Percentiles rank a stretch among this genome's conserved stretches.
Conservation (phyloP, 2,113 vertebrate species). For the Oenanthe oenanthe region DNA sequence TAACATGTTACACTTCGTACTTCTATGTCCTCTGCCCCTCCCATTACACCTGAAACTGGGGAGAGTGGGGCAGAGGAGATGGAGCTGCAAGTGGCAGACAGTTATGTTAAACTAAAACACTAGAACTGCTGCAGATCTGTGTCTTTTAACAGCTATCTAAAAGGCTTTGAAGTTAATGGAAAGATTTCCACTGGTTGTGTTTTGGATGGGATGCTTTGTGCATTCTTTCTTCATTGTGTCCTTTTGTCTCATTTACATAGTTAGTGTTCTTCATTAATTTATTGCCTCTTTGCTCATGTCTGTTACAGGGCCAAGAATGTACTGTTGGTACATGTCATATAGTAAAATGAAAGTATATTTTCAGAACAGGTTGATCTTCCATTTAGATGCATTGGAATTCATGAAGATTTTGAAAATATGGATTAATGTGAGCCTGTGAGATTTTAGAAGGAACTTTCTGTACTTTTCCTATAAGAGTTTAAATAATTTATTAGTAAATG, state of each 20-base stretch:
- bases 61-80: rapidly evolving
- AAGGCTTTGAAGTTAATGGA: not conserved
- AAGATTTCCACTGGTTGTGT: not conserved
- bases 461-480: not conserved
- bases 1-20: not conserved
- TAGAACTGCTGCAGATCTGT: not conserved
- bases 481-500: slow-evolving; percentile 34
- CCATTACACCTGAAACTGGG: not conserved
- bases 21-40: not conserved
- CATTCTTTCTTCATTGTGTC: not conserved
- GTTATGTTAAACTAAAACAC: not conserved
- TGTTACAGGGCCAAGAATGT: not conserved
- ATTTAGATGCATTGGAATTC: not conserved
- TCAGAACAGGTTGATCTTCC: not conserved
- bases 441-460: not conserved
- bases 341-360: not conserved
- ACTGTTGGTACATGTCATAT: not conserved
- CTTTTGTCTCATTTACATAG: not conserved
- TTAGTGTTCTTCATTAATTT: not conserved
- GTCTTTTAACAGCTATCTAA: not conserved
- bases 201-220: not conserved
- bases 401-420: not conserved
- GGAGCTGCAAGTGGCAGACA: not conserved
- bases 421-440: slow-evolving; percentile 10
- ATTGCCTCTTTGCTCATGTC: not conserved